These are phyloP conservation scores for Catostylus mosaicus DNA, from an alignment of 30 jellyfish, hydroid and myxozoan genomes.

Conservation along the genomic window DNA sequence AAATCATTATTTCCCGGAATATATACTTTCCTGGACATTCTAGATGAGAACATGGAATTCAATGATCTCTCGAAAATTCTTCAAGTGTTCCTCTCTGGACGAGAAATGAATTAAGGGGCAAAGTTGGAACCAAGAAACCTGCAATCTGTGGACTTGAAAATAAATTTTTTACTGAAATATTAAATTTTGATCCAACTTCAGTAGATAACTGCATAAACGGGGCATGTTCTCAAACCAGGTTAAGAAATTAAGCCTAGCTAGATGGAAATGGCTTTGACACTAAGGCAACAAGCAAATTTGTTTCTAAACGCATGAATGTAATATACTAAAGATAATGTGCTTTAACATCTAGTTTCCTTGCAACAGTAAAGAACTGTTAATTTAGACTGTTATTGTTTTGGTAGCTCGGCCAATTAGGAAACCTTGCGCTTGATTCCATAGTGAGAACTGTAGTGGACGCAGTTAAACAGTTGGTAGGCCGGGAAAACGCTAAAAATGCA, in stretches of 20 bases:
- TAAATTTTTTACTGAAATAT: no score
- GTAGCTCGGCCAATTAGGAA: conserved; percentile 17
- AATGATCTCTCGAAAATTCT: no score
- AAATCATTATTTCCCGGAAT: no score
- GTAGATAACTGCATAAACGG: no score
- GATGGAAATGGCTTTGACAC: not conserved
- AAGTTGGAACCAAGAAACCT: no score
- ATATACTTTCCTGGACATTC: no score
- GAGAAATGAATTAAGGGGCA: no score
- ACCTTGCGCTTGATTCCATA: conserved; percentile 13
- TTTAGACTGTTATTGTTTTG: not conserved
- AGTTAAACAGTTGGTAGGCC: conserved; percentile 37
- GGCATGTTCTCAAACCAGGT: not conserved
- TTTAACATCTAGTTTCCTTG: conserved; percentile 1
- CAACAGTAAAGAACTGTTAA: conserved; percentile 2
- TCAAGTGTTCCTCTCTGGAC: no score
- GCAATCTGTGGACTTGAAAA: no score
- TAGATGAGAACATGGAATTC: no score
- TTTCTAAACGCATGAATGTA: not conserved
- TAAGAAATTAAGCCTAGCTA: not conserved
- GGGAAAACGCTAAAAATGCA: conserved; percentile 9
- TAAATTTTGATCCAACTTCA: no score
- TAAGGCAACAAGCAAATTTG: conserved; percentile 13
- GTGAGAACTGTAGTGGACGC: conserved; percentile 16
- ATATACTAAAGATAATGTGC: not conserved